Base-by-base conservation (phyloP, 2,888 invertebrate genomes). In the Hirtodrosophila duncani region DNA sequence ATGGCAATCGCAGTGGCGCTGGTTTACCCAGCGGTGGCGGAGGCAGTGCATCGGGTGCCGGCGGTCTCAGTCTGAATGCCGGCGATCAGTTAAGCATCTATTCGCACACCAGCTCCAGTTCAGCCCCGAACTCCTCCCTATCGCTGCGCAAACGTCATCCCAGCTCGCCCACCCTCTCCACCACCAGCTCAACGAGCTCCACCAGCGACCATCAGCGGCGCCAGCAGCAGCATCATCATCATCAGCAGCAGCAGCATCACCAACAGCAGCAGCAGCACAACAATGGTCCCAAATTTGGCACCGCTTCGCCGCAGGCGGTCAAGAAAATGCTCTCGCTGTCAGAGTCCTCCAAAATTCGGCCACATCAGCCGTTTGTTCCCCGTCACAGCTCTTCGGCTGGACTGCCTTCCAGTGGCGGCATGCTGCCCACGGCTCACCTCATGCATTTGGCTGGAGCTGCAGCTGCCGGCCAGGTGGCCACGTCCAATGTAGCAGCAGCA, bases 291-390 rank as follows among this genome's bases (percentile, higher is more conserved):
- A 92, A 92, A 84, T 92, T 92, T 79, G 92, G 89, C 72, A 85
- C 98, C 26, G 97, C 97, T 26, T 98, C 98, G 8, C 99, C 99
- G 11, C 98, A 98, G 87, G 97, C 98, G 5, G 97, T 99, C 10
- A 91, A 97, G 78, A 99, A 99, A 87, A 91, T 99, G 85, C 89
- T 99, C 68, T 93, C 98, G 4, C 89, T 99, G 18, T 94, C 96
- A 7, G 95, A 96, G 84, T 93, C 93, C 8, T 93, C 92, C 39
- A 96, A 96, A 87, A 94, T 96, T 6, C 90, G 95, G 42, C 96
- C 94, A 3, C 94, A 95, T 83, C 95, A 96, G 83, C 95, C 96
- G 1, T 83, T 81, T 41, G 68, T 82, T 17, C 61, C 81, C 17
- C 90, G 94, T 38, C 91, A 91, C 75, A 87, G 87, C n/a, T 85